Conservation (phyloP, 2,113 vertebrate species). For the crab-eating macaque (Macaca fascicularis) region T2T-MFA8v1.1 NC_088384.1:113269501-113270000, state of each 20-base stretch:
- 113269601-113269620: not conserved
- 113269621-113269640: constrained; percentile 63
- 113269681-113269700: not conserved
- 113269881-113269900: accelerated
- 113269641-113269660: constrained; percentile 55
- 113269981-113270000: not conserved
- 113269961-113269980: accelerated
- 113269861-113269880: not conserved
- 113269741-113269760: not conserved
- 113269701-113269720: constrained; percentile 33
- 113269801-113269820: not conserved
- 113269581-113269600: not conserved
- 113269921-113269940: accelerated
- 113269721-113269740: not conserved
- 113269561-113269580: not conserved
- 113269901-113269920: not conserved
- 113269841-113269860: not conserved
- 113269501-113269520: not conserved
- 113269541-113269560: not conserved
- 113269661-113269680: not conserved
- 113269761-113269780: not conserved
- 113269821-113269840: not conserved
- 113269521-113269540: not conserved
- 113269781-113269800: constrained; percentile 46
- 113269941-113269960: not conserved